Percentiles rank a stretch among this genome's conserved stretches.
Conservation (phyloP, 1,140 invertebrate genomes). For the Drosophila persimilis region DNA sequence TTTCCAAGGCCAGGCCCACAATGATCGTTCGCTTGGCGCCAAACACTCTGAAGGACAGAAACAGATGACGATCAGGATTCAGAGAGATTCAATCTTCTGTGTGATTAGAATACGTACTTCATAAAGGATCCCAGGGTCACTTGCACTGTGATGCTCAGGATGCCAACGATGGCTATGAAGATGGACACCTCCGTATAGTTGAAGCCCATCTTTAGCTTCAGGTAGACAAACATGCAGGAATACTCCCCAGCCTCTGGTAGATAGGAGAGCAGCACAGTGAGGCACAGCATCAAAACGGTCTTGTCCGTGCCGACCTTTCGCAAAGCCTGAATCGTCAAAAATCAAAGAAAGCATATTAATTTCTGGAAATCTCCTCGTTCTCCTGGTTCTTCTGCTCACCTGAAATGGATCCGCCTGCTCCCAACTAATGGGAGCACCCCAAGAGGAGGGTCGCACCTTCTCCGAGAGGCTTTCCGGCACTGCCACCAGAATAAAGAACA, state of each 20-base stretch:
- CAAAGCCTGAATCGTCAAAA: constrained; percentile 86
- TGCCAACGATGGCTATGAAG: constrained; percentile 98
- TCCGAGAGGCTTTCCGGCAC: constrained; percentile 99
- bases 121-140: constrained; percentile 95
- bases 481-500: constrained; percentile 98
- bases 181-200: constrained; percentile 96
- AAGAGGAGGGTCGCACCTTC: constrained; percentile 91
- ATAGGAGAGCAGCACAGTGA: constrained; percentile 98
- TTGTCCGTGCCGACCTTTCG: constrained; percentile 97
- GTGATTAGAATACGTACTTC: constrained; percentile 74
- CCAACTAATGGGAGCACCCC: constrained; percentile 94
- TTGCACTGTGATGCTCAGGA: constrained; percentile 98
- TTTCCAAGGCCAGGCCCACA: constrained; percentile 97
- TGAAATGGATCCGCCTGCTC: constrained; percentile 99
- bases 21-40: constrained; percentile 99
- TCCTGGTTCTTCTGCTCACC: constrained; percentile 82
- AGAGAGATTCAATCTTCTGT: background rate
- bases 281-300: constrained; percentile 97
- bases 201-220: constrained; percentile 99
- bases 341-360: background rate
- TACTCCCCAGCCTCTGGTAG: constrained; percentile 99
- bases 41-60: constrained; percentile 83
- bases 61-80: background rate
- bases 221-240: constrained; percentile 99
- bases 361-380: too few species aligned